Conservation (phyloP, 64 coral and sea anemone species). For the Montipora foliosa region DNA sequence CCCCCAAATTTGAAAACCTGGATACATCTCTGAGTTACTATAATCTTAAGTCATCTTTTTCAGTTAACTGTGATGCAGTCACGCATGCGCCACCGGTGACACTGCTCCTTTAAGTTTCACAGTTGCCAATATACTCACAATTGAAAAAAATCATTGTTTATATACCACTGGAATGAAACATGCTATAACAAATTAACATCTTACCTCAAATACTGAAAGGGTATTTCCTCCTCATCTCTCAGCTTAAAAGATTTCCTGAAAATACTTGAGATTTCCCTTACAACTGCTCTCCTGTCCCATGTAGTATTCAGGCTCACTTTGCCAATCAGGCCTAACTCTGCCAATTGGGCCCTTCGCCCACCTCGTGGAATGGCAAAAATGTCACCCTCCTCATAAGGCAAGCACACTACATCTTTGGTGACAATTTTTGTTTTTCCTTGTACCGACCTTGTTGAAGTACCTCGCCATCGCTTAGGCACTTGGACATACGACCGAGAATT, state of each 20-base stretch:
- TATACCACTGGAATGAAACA: no score
- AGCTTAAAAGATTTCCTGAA: constrained; percentile 31
- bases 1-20: no score
- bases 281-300: neutral
- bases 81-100: no score
- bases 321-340: constrained; percentile 2
- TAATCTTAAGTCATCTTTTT: no score
- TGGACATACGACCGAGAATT: constrained; percentile 25
- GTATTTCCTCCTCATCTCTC: constrained; percentile 2
- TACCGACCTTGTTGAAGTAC: neutral
- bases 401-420: constrained; percentile 25
- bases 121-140: no score
- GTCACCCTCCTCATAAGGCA: constrained; percentile 14
- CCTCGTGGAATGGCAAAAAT: constrained; percentile 28
- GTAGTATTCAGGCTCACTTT: constrained; percentile 22
- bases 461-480: neutral
- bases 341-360: constrained; percentile 18
- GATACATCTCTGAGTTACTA: no score
- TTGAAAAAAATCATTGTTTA: no score
- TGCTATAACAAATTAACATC: neutral
- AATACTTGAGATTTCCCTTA: constrained; percentile 11
- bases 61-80: no score
- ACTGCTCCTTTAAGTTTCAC: no score
- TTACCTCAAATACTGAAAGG: constrained; percentile 36
- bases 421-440: constrained; percentile 26